phyloP scores from a whole-genome alignment of 1,140 invertebrate genomes.

The Diabrotica virgifera region DNA sequence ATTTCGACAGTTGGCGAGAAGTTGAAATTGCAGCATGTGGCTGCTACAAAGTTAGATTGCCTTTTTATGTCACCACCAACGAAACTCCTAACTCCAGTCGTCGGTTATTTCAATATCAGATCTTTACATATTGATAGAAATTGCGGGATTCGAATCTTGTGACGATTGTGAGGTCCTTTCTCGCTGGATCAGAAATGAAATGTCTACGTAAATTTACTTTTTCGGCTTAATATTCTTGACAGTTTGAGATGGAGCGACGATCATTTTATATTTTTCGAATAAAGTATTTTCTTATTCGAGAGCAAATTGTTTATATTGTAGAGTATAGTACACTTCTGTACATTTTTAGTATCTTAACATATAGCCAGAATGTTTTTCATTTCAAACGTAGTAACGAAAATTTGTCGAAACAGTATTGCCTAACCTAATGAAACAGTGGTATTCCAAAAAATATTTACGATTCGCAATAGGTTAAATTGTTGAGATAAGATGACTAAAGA shows the following conservation, averaged over 20 bases:
- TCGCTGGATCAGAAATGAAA: conserved; percentile 26
- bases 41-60: conserved; percentile 36
- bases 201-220: conserved; percentile 24
- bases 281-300: too few species aligned
- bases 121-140: conserved; percentile 38
- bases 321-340: too few species aligned
- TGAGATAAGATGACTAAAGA: too few species aligned
- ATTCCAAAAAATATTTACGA: too few species aligned
- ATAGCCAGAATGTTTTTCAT: too few species aligned
- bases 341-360: too few species aligned
- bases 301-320: too few species aligned
- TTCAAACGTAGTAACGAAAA: too few species aligned
- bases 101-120: conserved; percentile 36
- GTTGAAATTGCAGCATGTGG: conserved; percentile 39
- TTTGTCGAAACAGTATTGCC: too few species aligned
- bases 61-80: conserved; percentile 32
- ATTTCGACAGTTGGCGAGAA: conserved; percentile 31
- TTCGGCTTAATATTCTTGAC: conserved; percentile 25
- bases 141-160: conserved; percentile 22
- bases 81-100: conserved; percentile 22
- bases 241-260: conserved; percentile 5
- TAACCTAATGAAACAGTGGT: too few species aligned
- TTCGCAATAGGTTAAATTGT: too few species aligned
- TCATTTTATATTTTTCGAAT: too few species aligned
- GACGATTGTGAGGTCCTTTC: conserved; percentile 29